Percentiles rank a stretch among this genome's conserved stretches.
phyloP scores from a whole-genome alignment of 2,113 vertebrate species.

The Heterotilapia buettikoferi region DNA sequence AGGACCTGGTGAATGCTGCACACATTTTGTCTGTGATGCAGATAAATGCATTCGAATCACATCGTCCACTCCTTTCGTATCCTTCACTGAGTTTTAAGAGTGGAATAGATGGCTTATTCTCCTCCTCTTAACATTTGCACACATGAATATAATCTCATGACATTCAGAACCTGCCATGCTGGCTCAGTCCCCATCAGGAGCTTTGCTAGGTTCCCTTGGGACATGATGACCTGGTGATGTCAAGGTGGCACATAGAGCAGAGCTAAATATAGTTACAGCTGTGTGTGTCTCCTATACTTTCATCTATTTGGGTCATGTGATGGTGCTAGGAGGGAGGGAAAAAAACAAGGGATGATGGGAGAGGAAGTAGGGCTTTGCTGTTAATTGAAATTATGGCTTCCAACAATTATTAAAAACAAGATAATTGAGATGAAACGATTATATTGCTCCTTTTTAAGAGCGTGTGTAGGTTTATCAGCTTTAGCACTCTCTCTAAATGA shows the following conservation, averaged over 20 bases:
- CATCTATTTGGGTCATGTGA: constrained; percentile 64
- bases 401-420: not conserved
- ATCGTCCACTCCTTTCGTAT: not conserved
- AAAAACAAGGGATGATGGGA: not conserved
- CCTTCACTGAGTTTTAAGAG: not conserved
- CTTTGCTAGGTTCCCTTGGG: constrained; percentile 3
- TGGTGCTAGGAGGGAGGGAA: not conserved
- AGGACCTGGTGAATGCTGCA: not conserved
- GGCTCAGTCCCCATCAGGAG: not conserved
- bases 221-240: constrained; percentile 21
- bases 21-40: not conserved
- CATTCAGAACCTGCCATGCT: not conserved
- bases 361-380: not conserved
- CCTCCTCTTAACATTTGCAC: not conserved
- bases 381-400: not conserved
- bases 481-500: not conserved
- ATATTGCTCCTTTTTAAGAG: not conserved
- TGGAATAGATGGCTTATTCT: not conserved
- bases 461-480: not conserved
- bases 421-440: not conserved
- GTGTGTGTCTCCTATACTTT: not conserved
- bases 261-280: constrained; percentile 34
- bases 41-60: not conserved
- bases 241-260: constrained; percentile 2
- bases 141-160: not conserved